Percentiles rank a stretch among this genome's conserved stretches.
phyloP scores from a whole-genome alignment of 1,140 invertebrate species.

The Branchinecta lindahli region DNA sequence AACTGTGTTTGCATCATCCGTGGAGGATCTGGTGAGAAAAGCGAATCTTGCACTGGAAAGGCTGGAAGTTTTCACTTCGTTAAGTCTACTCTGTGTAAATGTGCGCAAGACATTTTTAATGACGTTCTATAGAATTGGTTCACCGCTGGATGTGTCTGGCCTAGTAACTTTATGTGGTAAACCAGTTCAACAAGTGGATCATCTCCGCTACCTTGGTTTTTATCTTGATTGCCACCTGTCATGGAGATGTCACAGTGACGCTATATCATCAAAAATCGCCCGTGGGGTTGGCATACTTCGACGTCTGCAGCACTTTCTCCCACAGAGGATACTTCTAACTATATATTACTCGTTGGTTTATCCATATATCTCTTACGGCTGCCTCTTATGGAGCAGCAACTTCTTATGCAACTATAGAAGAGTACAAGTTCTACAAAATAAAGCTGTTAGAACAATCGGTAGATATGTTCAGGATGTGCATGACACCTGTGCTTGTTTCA shows the following conservation, averaged over 20 bases:
- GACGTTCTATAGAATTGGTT: too few relatives aligned
- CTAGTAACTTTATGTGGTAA: too few relatives aligned
- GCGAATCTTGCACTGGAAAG: too few relatives aligned
- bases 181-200: not conserved
- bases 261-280: not conserved
- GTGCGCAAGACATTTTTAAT: too few relatives aligned
- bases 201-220: constrained; percentile 10
- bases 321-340: constrained; percentile 1
- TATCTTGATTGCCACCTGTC: constrained; percentile 6
- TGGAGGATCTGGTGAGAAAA: too few relatives aligned
- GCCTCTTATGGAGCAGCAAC: constrained; percentile 2
- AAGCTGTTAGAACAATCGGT: constrained; percentile 3
- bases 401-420: constrained; percentile 5
- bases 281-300: not conserved
- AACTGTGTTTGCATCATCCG: too few relatives aligned
- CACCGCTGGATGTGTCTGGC: too few relatives aligned
- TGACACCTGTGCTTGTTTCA: constrained; percentile 1
- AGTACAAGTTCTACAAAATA: constrained; percentile 7
- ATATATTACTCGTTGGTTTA: constrained; percentile 9
- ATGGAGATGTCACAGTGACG: not conserved
- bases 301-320: constrained; percentile 1
- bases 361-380: not conserved
- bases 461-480: not conserved
- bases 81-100: too few relatives aligned
- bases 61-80: too few relatives aligned